phyloP scores from a whole-genome alignment of 37 sponge, comb jelly and placozoan species.

The Petrosia ficiformis region DNA sequence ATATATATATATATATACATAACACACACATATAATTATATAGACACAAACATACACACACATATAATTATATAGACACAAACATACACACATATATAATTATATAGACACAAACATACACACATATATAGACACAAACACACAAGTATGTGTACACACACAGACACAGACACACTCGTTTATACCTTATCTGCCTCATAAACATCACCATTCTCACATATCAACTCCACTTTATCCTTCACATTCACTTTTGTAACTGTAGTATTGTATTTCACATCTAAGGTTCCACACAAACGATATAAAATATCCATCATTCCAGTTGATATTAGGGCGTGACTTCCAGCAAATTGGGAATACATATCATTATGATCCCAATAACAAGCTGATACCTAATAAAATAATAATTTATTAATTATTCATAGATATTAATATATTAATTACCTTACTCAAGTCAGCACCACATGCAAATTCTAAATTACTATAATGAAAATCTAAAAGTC shows the following conservation, averaged over 20 bases:
- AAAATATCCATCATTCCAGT: not conserved
- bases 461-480: constrained; percentile 91
- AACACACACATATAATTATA: not conserved
- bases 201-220: constrained; percentile 6
- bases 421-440: constrained; percentile 18
- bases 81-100: too few species aligned
- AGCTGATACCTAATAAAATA: constrained; percentile 65
- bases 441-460: constrained; percentile 77
- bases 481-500: constrained; percentile 78
- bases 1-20: not conserved
- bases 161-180: too few species aligned
- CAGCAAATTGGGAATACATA: constrained; percentile 78
- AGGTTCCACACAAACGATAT: not conserved
- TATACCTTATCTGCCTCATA: constrained; percentile 40
- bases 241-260: constrained; percentile 2
- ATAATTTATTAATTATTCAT: not conserved
- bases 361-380: constrained; percentile 92
- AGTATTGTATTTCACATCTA: not conserved
- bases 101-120: too few species aligned
- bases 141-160: too few species aligned
- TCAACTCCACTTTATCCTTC: constrained; percentile 1
- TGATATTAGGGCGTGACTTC: constrained; percentile 71
- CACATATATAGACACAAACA: too few species aligned
- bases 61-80: too few species aligned
- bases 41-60: too few species aligned